Conservation (phyloP, 2,888 invertebrate genomes). For the Panopea generosa region DNA sequence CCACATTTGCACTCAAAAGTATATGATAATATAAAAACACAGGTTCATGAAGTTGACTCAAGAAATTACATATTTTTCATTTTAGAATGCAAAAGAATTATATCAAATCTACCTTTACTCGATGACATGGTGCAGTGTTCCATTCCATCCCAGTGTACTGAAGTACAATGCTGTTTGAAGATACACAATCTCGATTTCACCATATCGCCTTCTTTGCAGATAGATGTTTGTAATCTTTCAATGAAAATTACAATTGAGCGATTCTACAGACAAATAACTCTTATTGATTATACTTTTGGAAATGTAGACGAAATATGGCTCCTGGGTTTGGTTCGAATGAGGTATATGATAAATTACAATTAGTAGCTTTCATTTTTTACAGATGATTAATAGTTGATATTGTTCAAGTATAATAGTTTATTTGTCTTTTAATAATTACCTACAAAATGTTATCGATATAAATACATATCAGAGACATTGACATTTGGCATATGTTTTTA, state of each 20-base stretch:
- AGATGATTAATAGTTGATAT: no score
- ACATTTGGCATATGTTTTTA: no score
- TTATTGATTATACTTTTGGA: constrained; percentile 40
- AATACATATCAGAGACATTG: no score
- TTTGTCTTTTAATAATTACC: no score
- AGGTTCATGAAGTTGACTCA: no score
- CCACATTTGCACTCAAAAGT: no score
- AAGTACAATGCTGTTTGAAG: constrained; percentile 38
- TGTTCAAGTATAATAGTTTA: no score
- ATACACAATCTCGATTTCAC: constrained; percentile 22
- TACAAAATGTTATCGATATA: no score
- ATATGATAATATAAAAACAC: no score
- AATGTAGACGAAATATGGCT: constrained; percentile 39
- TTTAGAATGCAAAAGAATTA: constrained; percentile 22
- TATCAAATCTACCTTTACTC: background rate
- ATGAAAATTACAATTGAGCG: constrained; percentile 38
- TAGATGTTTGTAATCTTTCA: constrained; percentile 35
- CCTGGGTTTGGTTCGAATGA: constrained; percentile 38
- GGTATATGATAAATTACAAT: constrained; percentile 16
- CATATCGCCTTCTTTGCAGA: constrained; percentile 23
- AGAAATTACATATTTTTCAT: no score
- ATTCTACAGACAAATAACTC: constrained; percentile 30
- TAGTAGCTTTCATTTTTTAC: no score
- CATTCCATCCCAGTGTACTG: constrained; percentile 42
- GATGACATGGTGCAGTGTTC: constrained; percentile 3